phyloP scores from a whole-genome alignment of 1,140 invertebrate genomes.

The Pogonomyrmex barbatus region DNA sequence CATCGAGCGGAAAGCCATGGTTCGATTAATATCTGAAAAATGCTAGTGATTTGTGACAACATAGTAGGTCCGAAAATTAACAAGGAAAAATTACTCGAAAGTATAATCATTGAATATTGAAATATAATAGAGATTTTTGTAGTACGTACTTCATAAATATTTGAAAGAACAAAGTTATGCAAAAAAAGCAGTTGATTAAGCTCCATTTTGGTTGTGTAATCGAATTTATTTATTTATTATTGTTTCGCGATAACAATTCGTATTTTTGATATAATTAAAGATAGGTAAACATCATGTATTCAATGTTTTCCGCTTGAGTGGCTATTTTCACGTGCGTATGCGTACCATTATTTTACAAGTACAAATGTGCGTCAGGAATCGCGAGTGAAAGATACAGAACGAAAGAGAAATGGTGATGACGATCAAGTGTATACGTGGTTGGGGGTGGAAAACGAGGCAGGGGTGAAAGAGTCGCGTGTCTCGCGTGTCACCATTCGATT shows the following conservation, averaged over 20 bases:
- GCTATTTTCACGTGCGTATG: background rate
- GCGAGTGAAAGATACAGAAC: conserved; percentile 23
- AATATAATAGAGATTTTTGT: background rate
- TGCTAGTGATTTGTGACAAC: conserved; percentile 46
- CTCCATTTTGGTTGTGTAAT: too few relatives aligned
- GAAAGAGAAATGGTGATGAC: conserved; percentile 45
- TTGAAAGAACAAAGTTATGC: background rate
- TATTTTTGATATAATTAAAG: background rate
- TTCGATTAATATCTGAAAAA: conserved; percentile 66
- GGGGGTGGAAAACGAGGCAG: conserved; percentile 13
- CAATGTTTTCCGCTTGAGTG: background rate
- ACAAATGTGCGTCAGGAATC: conserved; percentile 10
- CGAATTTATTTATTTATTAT: conserved; percentile 14
- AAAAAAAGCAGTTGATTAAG: background rate
- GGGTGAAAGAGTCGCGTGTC: conserved; percentile 71
- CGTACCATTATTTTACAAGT: conserved; percentile 19
- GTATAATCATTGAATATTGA: background rate
- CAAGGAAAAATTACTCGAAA: background rate
- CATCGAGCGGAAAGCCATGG: conserved; percentile 71
- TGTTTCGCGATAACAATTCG: background rate
- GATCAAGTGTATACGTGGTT: conserved; percentile 22
- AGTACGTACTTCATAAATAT: background rate
- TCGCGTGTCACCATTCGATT: conserved; percentile 74
- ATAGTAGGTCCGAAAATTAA: conserved; percentile 34
- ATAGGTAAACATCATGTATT: background rate